phyloP scores from a whole-genome alignment of 2,113 vertebrate genomes.

The Oncorhynchus clarkii region DNA sequence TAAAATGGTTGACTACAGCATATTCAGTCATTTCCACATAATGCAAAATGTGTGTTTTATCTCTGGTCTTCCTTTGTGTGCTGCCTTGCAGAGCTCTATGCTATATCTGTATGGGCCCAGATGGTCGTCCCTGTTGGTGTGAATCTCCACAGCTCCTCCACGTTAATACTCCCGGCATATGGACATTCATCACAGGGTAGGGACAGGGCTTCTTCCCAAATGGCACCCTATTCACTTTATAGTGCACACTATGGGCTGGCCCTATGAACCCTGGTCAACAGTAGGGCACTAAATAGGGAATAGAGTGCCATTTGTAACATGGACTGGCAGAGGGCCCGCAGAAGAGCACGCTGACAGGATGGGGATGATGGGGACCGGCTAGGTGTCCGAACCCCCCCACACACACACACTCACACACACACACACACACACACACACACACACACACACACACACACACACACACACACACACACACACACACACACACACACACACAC shows the following conservation, averaged over 20 bases:
- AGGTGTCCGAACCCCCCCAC: slow-evolving; percentile 18
- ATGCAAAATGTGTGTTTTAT: no score
- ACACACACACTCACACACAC: not conserved
- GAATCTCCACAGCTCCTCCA: slow-evolving; percentile 59
- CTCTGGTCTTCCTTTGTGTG: no score
- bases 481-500: no score
- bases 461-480: no score
- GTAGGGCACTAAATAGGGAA: no score
- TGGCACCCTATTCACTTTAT: no score
- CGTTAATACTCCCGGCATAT: slow-evolving; percentile 64
- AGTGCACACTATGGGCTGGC: no score
- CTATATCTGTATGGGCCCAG: slow-evolving; percentile 61
- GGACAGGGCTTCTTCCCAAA: not conserved
- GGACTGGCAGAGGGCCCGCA: slow-evolving; percentile 57
- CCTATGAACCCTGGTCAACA: no score
- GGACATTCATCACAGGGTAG: slow-evolving; percentile 54
- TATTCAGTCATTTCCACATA: no score
- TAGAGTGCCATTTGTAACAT: no score
- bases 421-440: not conserved
- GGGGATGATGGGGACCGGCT: not conserved
- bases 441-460: no score
- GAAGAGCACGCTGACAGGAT: slow-evolving; percentile 56
- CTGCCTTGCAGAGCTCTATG: no score
- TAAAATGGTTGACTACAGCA: slow-evolving; percentile 3
- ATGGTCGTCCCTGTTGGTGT: slow-evolving; percentile 66